Evolutionary conservation across 1,140 invertebrate species (phyloP), one percentile per base, ranked within the genome.

Genomic region (Acromyrmex heyeri): DNA sequence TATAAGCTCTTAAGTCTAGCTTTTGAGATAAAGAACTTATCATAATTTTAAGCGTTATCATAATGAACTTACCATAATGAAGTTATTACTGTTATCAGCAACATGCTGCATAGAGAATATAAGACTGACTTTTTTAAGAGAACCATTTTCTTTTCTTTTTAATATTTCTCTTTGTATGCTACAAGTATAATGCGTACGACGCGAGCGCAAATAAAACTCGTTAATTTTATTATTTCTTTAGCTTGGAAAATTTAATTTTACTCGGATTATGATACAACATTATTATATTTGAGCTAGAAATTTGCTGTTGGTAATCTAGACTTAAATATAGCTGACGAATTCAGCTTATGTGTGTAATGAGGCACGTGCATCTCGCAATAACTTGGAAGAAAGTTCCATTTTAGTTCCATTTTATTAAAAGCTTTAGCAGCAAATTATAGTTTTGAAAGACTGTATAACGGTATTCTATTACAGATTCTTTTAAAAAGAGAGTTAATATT

Each of bases 41-140:
- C 18, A 10, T n/a, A 73, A 73, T 57, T 73, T 57, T 14, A 21
- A 73, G 4, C n/a, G 3, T 73, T 73, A n/a, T n/a, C n/a, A n/a
- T n/a, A n/a, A n/a, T n/a, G n/a, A n/a, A n/a, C n/a, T n/a, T n/a
- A n/a, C n/a, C 53, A 30, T n/a, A 72, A 67, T 10, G 27, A 2
- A 55, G 4, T 55, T 73, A 53, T 27, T 38, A 27, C 48, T 50
- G 38, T 44, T 55, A 55, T 55, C 18, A n/a, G 53, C 18, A 55
- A 4, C 53, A 21, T 6, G 24, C 2, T 53, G 18, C 10, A 34
- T n/a, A 6, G 14, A 34, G 55, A 38, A 73, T 2, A 27, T 38
- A 55, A 73, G 5, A 57, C 34, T 34, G 0, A 72, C 2, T 67
- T 44, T 57, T 38, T 57, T 16, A 0, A 10, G 38, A 44, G 10